These are phyloP conservation scores for Eulemur macaco DNA, from an alignment of 2,113 vertebrate genomes.

Conservation along the genomic window DNA sequence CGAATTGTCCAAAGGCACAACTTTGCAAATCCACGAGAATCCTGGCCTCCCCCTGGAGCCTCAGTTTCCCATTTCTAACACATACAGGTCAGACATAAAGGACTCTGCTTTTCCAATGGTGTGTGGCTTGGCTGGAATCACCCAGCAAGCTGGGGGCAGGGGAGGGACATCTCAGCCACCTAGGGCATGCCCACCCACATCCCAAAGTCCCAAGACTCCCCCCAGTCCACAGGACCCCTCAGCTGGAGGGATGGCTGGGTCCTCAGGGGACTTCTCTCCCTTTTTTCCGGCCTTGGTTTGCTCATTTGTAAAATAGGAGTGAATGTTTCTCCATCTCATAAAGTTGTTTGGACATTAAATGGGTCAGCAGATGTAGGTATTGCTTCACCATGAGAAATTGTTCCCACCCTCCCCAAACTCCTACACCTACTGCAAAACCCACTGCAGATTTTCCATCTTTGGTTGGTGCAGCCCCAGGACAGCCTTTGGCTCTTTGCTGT, in stretches of 20 bases:
- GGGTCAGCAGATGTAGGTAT: neutral
- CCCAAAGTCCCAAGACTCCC: neutral
- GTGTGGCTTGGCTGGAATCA: neutral
- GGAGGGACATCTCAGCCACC: neutral
- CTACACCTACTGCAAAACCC: slow-evolving; percentile 28
- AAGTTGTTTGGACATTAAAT: neutral
- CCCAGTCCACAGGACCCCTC: neutral
- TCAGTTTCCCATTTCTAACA: neutral
- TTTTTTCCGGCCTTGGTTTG: neutral
- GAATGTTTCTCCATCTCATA: neutral
- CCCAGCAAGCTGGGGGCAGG: neutral
- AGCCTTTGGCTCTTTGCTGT: neutral
- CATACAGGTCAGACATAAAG: neutral
- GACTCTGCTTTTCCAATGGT: neutral
- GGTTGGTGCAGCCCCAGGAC: neutral
- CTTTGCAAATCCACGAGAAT: neutral
- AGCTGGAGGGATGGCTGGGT: neutral
- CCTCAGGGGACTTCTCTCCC: neutral
- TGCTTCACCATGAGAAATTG: neutral
- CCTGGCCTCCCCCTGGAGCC: neutral
- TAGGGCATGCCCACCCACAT: fast-evolving
- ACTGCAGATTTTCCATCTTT: neutral
- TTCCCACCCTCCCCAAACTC: neutral
- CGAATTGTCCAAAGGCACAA: neutral
- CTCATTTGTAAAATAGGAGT: neutral